These are phyloP conservation scores for Peromyscus californicus DNA, from an alignment of 2,113 vertebrate genomes.

Conservation along the genomic window DNA sequence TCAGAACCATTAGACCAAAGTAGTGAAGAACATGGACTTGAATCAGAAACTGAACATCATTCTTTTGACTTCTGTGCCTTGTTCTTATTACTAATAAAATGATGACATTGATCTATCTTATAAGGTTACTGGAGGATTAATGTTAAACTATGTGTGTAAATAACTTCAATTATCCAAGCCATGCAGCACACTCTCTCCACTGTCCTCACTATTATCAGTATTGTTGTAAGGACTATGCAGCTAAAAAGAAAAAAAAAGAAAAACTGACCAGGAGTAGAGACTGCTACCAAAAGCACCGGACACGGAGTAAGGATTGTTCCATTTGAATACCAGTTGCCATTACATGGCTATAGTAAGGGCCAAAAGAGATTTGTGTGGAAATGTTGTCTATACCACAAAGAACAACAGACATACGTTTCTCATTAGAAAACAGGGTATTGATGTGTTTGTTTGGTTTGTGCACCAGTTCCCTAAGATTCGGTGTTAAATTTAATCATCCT, in stretches of 20 bases:
- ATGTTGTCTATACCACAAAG: background rate
- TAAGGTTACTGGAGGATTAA: background rate
- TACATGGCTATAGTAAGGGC: background rate
- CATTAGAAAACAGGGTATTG: background rate
- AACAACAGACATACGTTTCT: background rate
- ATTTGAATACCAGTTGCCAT: background rate
- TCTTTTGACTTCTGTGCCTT: background rate
- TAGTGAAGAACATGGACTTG: background rate
- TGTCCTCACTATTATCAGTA: background rate
- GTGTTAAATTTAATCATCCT: background rate
- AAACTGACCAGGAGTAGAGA: background rate
- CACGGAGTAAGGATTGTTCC: background rate
- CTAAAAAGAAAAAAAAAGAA: background rate
- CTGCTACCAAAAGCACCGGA: background rate
- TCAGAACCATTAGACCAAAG: background rate
- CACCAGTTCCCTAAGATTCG: background rate
- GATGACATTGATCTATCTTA: background rate
- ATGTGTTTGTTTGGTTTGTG: background rate
- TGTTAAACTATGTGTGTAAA: background rate
- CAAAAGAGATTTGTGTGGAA: slow-evolving; percentile 38
- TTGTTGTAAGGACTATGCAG: background rate
- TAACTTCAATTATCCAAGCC: background rate
- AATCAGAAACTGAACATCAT: background rate
- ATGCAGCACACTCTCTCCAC: background rate
- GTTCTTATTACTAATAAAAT: background rate